phyloP scores from a whole-genome alignment of 2,888 invertebrate species.

The Acleris holmiana region DNA sequence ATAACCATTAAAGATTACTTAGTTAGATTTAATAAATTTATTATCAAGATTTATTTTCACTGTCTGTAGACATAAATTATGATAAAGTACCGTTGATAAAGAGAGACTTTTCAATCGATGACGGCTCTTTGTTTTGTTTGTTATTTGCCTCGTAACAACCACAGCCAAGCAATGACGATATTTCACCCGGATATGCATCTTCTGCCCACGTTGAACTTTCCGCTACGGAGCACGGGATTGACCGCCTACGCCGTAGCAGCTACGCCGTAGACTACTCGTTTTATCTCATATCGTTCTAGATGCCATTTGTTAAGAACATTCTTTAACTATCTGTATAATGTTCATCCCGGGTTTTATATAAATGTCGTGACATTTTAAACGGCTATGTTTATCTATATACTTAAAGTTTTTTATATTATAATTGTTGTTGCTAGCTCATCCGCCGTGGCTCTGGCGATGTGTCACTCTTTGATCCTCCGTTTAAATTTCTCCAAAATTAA shows the following conservation, averaged over 20 bases:
- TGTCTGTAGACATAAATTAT: no score
- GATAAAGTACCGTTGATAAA: no score
- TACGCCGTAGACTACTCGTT: constrained; percentile 30
- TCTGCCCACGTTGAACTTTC: constrained; percentile 39
- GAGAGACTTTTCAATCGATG: background rate
- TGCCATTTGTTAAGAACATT: background rate
- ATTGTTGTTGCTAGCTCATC: no score
- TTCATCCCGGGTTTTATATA: background rate
- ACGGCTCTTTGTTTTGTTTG: background rate
- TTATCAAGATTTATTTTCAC: no score
- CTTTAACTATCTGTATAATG: background rate
- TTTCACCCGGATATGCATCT: constrained; percentile 27
- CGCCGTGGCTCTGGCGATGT: no score
- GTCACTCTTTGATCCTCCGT: no score
- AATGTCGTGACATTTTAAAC: no score
- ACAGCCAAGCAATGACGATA: constrained; percentile 27
- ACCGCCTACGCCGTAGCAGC: constrained; percentile 37
- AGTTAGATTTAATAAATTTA: no score
- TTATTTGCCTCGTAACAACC: constrained; percentile 4
- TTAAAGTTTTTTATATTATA: no score
- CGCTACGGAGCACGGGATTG: constrained; percentile 31
- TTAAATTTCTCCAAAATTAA: no score
- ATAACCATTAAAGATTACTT: no score
- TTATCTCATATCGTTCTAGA: constrained; percentile 14
- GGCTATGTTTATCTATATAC: no score